Base-by-base conservation (phyloP, 2,888 invertebrate genomes). In the Chymomyza procnemis region DNA sequence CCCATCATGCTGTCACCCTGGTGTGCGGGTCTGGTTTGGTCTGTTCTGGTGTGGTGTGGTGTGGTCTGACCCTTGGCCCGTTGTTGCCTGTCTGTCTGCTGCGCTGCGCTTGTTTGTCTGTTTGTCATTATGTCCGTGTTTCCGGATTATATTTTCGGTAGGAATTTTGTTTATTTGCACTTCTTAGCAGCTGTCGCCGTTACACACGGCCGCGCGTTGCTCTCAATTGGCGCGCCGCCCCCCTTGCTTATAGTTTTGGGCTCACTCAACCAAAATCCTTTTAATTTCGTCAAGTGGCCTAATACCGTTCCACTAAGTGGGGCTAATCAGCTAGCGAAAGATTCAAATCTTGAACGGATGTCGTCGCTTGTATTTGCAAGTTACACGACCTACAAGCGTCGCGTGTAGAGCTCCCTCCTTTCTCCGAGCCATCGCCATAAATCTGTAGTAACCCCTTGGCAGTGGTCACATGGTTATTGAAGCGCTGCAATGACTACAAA, bases 211-310 rank as follows among this genome's bases (percentile, higher is more conserved):
- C 64, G 64, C 68, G 58, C 67, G 47, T 62, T 59, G n/a, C 8
- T 58, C 34, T 12, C 34, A 2, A 1, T 8, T 4, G 1, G 5
- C 26, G 1, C 0, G 5, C 3, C 12, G 9, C 19, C 6, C 16
- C 21, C 47, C 4, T 12, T 9, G 50, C 12, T 52, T 50, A 8
- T 14, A 18, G 22, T 26, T 52, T 16, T 18, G 8, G 8, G 26
- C 64, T 50, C 14, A 14, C 46, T 21, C 26, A 58, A 47, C 69
- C 67, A 61, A 68, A 75, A 78, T 75, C 71, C 81, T 69, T 75
- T 85, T 83, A 83, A 85, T 74, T 78, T 83, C 71, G 85, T 74
- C 85, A 81, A 84, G 84, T 86, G 82, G 81, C 79, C 84, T 79
- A 83, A 86, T 84, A 75, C 77, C 77, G 71, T 71, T 86, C 79